A percentile compares a stretch with the other conserved stretches of the same genome.
Evolutionary conservation across 2,797 vertebrate genomes (phyloP).

Genomic region (Danio aesculapii): DNA sequence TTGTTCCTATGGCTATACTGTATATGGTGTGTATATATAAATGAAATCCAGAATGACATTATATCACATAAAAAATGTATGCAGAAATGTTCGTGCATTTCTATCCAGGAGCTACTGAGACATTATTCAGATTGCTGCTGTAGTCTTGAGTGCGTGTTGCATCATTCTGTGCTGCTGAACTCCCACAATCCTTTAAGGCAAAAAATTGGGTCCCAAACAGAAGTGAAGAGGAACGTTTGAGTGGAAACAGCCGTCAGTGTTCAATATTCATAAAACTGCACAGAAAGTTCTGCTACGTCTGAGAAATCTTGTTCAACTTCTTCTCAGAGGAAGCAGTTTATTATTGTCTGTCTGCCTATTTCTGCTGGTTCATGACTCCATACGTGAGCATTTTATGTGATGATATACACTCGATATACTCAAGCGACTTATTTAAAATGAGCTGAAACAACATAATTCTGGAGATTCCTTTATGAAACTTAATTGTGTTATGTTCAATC

Average conservation of each 20-base stretch:
- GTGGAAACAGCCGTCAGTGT: neutral
- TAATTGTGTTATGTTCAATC: too few species aligned
- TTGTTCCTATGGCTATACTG: too few species aligned
- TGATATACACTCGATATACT: too few species aligned
- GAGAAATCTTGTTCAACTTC: neutral
- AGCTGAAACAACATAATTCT: too few species aligned
- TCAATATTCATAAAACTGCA: neutral
- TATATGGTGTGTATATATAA: too few species aligned
- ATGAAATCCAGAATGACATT: neutral
- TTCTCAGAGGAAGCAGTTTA: neutral
- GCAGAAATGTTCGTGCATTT: neutral
- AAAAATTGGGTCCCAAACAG: constrained; percentile 8
- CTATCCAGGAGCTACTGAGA: neutral
- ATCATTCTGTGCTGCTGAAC: constrained; percentile 1
- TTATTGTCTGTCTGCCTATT: neutral
- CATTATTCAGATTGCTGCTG: neutral
- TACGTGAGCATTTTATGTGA: too few species aligned
- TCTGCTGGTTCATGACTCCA: neutral
- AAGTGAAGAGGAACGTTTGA: neutral
- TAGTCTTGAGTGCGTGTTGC: constrained; percentile 18
- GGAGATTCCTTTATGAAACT: too few species aligned
- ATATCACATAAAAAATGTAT: neutral
- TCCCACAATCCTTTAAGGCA: constrained; percentile 29
- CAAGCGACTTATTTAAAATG: too few species aligned
- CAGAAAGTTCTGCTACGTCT: neutral